Conservation (phyloP, 2,113 vertebrate genomes). For the Synodontis membranacea region DNA sequence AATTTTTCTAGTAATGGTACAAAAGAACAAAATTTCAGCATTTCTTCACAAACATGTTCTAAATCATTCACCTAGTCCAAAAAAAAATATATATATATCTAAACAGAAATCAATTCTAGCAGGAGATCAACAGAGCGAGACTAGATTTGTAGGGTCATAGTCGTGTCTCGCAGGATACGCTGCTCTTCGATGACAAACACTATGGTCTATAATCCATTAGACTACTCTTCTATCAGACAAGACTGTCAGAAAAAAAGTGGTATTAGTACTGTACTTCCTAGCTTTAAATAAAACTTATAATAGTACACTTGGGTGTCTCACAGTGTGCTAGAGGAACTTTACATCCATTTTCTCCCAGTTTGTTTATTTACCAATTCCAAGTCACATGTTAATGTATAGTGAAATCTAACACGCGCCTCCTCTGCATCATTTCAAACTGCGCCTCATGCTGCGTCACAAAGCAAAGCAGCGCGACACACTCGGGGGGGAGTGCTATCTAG, state of each 20-base stretch:
- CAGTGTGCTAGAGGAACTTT: background rate
- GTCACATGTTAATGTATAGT: background rate
- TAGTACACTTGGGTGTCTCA: background rate
- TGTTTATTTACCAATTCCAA: background rate
- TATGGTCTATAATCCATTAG: background rate
- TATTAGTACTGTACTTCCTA: background rate
- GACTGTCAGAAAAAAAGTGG: background rate
- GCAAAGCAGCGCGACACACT: background rate
- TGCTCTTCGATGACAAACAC: background rate
- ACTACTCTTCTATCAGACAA: background rate
- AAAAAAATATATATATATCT: background rate
- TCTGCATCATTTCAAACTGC: background rate
- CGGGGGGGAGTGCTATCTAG: background rate
- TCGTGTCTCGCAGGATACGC: background rate
- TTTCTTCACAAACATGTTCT: background rate
- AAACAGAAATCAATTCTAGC: background rate
- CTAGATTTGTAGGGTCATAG: background rate
- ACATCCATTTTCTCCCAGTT: background rate
- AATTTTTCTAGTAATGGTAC: background rate
- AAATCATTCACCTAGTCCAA: background rate
- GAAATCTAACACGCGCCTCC: background rate
- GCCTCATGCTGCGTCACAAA: background rate
- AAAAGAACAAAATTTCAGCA: conserved; percentile 30
- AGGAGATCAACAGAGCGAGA: background rate
- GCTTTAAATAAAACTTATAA: background rate